These are phyloP conservation scores for Odontesthes bonariensis DNA, from an alignment of 2,113 vertebrate species.

Conservation along the genomic window DNA sequence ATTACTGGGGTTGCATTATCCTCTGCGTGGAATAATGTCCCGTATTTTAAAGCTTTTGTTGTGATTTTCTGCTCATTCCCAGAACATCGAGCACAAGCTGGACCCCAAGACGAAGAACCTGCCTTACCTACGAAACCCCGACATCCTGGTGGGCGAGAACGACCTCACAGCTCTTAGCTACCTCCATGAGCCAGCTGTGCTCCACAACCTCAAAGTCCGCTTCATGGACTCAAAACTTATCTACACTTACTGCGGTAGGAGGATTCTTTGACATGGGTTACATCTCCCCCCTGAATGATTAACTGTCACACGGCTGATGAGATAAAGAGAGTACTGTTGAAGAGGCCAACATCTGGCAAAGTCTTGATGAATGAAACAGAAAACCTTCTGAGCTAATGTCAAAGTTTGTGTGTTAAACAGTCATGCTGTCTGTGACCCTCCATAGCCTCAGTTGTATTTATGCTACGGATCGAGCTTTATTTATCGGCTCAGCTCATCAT, in stretches of 20 bases:
- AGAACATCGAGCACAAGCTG: conserved; percentile 90
- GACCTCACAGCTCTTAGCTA: conserved; percentile 98
- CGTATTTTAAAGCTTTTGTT: not conserved
- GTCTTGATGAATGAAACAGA: not conserved
- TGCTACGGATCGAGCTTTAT: not conserved
- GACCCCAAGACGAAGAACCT: conserved; percentile 92
- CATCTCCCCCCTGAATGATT: not conserved
- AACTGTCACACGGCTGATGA: not conserved
- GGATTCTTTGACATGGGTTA: not conserved
- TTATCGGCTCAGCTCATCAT: not conserved
- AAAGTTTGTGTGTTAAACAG: conserved; percentile 6
- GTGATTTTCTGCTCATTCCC: conserved; percentile 9
- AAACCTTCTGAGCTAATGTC: not conserved
- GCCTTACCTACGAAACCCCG: conserved; percentile 94
- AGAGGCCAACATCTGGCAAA: not conserved
- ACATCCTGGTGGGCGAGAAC: conserved; percentile 98
- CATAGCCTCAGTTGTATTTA: not conserved
- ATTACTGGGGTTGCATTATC: not conserved
- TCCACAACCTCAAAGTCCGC: conserved; percentile 97
- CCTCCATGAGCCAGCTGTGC: conserved; percentile 95
- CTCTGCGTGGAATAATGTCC: not conserved
- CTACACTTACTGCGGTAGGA: conserved; percentile 98
- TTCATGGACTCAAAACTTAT: conserved; percentile 98
- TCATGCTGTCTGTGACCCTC: not conserved
- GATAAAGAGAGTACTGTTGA: not conserved